Evolutionary conservation across 2,797 vertebrate genomes (phyloP).

Genomic region (Labroides dimidiatus): DNA sequence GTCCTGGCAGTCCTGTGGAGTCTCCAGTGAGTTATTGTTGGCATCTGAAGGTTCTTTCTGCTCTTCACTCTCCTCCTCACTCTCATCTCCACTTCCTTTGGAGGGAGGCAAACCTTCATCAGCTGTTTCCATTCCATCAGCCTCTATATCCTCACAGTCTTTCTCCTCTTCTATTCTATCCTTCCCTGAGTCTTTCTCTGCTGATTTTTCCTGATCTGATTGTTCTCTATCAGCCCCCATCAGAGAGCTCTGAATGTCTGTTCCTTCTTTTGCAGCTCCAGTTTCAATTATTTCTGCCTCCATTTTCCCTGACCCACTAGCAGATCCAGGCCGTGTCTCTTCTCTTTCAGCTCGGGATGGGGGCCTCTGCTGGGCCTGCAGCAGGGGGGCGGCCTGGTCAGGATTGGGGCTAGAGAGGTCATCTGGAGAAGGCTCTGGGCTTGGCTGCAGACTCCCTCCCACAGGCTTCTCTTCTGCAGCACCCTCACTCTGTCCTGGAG

Average conservation of each 20-base stretch:
- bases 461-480: constrained; percentile 59
- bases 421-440: constrained; percentile 74
- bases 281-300: constrained; percentile 45
- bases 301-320: constrained; percentile 29
- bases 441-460: constrained; percentile 55
- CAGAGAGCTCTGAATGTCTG: constrained; percentile 40
- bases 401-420: constrained; percentile 81
- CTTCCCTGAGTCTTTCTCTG: constrained; percentile 47
- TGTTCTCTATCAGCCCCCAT: constrained; percentile 27
- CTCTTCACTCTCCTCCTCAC: constrained; percentile 66
- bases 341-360: constrained; percentile 63
- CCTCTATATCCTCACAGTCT: constrained; percentile 52
- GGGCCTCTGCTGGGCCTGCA: constrained; percentile 83
- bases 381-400: constrained; percentile 78
- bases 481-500: constrained; percentile 68
- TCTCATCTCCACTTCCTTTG: constrained; percentile 77
- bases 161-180: constrained; percentile 39
- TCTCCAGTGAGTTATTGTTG: constrained; percentile 80
- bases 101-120: constrained; percentile 80
- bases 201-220: constrained; percentile 35
- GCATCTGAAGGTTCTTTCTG: constrained; percentile 72
- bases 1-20: constrained; percentile 57
- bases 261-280: constrained; percentile 35
- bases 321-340: constrained; percentile 43
- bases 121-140: constrained; percentile 62